Conservation (phyloP, 2,113 vertebrate genomes). For the Rhombomys opimus region DNA sequence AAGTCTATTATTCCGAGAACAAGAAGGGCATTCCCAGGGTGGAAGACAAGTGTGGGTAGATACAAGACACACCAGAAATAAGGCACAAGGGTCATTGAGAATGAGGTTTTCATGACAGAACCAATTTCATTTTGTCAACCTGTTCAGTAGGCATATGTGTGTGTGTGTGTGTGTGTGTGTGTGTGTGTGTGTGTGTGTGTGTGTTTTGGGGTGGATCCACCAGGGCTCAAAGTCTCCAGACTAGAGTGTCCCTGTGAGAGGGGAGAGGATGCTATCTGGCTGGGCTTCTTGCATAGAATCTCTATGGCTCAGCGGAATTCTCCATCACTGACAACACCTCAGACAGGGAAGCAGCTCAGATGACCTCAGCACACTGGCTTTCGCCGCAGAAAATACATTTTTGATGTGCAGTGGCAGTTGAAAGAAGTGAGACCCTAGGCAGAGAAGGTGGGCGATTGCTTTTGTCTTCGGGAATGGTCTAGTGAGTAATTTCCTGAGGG, state of each 20-base stretch:
- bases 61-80: too few relatives aligned
- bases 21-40: too few relatives aligned
- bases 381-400: neutral
- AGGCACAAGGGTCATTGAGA: neutral
- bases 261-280: fast-evolving
- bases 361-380: neutral
- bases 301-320: fast-evolving
- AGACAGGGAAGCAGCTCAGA: neutral
- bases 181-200: neutral
- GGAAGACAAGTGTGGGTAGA: neutral
- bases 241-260: fast-evolving
- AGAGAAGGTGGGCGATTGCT: neutral
- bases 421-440: neutral
- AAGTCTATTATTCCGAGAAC: neutral
- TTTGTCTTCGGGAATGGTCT: neutral
- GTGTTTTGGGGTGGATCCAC: neutral
- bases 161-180: too few relatives aligned
- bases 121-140: neutral
- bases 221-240: neutral
- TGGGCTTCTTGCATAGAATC: fast-evolving
- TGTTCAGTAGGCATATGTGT: too few relatives aligned
- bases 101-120: fast-evolving
- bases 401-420: neutral
- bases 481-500: slow-evolving; percentile 27
- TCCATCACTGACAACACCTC: neutral